These are phyloP conservation scores for Cancer borealis DNA, from an alignment of 2,888 invertebrate genomes.

Conservation along the genomic window DNA sequence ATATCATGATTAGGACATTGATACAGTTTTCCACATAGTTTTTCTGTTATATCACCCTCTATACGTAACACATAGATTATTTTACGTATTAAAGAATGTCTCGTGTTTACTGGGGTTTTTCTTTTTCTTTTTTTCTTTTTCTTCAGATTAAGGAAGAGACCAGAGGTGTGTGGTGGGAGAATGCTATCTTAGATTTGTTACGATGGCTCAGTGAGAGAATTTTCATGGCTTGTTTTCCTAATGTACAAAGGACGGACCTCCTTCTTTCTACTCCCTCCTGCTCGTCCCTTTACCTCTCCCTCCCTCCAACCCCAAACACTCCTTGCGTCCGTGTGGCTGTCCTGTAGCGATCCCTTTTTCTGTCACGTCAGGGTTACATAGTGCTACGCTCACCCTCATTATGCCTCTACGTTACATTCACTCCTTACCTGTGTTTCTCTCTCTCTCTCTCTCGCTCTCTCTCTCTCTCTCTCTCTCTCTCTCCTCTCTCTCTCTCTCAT, in stretches of 20 bases:
- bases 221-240: neutral
- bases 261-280: neutral
- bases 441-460: constrained; percentile 2
- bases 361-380: neutral
- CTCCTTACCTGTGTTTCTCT: neutral
- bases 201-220: neutral
- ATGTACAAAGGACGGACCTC: neutral
- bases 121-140: too few relatives aligned
- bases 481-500: neutral
- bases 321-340: neutral
- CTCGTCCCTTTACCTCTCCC: neutral
- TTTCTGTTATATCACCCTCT: too few relatives aligned
- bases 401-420: neutral
- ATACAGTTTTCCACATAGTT: too few relatives aligned
- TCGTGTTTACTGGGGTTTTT: too few relatives aligned
- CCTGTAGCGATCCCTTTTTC: neutral
- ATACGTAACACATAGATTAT: too few relatives aligned
- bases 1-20: too few relatives aligned
- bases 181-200: neutral
- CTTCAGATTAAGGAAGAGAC: neutral
- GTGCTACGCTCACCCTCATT: neutral
- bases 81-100: too few relatives aligned
- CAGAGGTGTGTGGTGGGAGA: neutral
- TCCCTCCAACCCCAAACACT: neutral
- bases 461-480: neutral